These are phyloP conservation scores for Strongylocentrotus purpuratus DNA, from an alignment of 35 echinoderm and acorn worm species.

Conservation along the genomic window DNA sequence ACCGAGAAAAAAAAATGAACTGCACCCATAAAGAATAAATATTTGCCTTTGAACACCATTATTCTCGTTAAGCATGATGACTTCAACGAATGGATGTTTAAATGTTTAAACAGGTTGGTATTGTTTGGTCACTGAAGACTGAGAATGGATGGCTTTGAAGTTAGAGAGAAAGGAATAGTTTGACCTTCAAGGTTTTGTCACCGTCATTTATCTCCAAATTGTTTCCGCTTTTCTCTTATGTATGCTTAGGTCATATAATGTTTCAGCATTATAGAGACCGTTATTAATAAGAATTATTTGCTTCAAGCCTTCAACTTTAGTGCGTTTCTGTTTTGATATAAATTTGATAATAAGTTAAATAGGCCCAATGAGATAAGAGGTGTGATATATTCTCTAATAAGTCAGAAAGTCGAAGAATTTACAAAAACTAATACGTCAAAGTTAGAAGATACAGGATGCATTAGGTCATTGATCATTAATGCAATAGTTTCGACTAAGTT, in stretches of 20 bases:
- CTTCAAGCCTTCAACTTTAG: too few relatives aligned
- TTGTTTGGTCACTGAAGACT: background rate
- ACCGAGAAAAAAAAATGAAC: background rate
- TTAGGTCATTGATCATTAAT: too few relatives aligned
- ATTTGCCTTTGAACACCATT: conserved; percentile 10
- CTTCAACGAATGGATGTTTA: background rate
- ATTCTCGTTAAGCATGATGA: conserved; percentile 4
- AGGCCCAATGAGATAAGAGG: too few relatives aligned
- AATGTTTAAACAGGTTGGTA: background rate
- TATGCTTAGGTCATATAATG: background rate
- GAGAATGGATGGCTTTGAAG: background rate
- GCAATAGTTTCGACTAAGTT: too few relatives aligned
- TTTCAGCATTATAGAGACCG: background rate
- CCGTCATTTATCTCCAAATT: background rate
- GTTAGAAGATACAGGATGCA: too few relatives aligned
- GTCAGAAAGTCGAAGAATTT: too few relatives aligned
- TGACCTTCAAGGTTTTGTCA: background rate
- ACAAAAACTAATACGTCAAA: too few relatives aligned
- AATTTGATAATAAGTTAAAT: too few relatives aligned
- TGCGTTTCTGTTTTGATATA: too few relatives aligned
- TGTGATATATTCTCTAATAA: too few relatives aligned
- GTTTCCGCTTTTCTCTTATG: background rate
- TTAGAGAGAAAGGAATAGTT: background rate
- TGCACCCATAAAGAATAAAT: background rate
- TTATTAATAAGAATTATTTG: background rate